Conservation (phyloP, 2,113 vertebrate species). For the Nycticebus coucang region DNA sequence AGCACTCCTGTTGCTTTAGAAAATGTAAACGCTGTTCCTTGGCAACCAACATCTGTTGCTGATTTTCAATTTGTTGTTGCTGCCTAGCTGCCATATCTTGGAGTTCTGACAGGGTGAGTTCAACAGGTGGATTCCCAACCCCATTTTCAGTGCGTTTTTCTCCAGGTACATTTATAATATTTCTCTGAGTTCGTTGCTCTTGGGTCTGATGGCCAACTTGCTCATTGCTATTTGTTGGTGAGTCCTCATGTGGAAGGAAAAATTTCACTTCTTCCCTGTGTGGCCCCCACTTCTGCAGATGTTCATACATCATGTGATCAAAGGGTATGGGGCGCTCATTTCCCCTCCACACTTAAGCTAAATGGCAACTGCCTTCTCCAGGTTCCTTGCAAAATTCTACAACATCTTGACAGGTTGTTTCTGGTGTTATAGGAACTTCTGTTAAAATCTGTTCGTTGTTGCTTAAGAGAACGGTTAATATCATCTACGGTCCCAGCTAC, state of each 20-base stretch:
- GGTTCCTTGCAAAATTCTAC: conserved; percentile 98
- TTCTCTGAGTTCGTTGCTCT: conserved; percentile 90
- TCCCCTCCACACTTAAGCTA: conserved; percentile 96
- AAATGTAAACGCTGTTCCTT: conserved; percentile 98
- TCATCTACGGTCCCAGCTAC: conserved; percentile 87
- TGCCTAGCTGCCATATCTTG: conserved; percentile 98
- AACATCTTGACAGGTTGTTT: conserved; percentile 95
- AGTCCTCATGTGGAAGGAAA: no score
- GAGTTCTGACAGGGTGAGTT: conserved; percentile 98
- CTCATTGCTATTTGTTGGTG: no score
- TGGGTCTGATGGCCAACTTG: conserved; percentile 93
- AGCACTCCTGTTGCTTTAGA: conserved; percentile 97
- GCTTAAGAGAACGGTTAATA: conserved; percentile 97
- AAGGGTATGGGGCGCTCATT: conserved; percentile 78
- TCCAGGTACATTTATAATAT: conserved; percentile 85
- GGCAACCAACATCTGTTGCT: conserved; percentile 98
- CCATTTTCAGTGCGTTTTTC: conserved; percentile 95
- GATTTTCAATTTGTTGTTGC: conserved; percentile 97
- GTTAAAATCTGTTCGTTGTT: conserved; percentile 97
- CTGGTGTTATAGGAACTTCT: conserved; percentile 96
- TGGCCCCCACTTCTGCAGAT: no score
- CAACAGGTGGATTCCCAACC: conserved; percentile 91
- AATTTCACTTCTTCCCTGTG: no score
- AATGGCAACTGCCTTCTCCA: conserved; percentile 94
- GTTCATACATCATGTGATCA: no score